Evolutionary conservation across 2,113 vertebrate genomes (phyloP).

Genomic region (Chaetodon auriga): DNA sequence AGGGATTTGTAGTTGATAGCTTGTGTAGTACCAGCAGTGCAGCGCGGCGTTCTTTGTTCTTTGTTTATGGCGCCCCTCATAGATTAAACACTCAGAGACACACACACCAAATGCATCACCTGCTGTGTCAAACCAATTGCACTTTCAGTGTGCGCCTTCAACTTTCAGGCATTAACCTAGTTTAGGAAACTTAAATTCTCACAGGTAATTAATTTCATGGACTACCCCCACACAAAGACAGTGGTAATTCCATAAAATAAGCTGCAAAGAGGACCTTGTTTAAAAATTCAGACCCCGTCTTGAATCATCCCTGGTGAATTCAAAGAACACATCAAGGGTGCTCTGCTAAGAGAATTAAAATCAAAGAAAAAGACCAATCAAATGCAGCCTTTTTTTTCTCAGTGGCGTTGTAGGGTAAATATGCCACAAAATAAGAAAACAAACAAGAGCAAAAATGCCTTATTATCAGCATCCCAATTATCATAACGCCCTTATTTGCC

Average conservation of each 20-base stretch:
- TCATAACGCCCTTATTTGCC: conserved; percentile 83
- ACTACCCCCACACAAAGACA: conserved; percentile 55
- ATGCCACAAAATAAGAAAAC: conserved; percentile 78
- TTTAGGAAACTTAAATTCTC: conserved; percentile 65
- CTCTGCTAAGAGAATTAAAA: conserved; percentile 72
- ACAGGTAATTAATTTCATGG: conserved; percentile 69
- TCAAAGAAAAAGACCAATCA: conserved; percentile 72
- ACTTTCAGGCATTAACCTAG: conserved; percentile 70
- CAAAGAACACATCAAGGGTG: conserved; percentile 68
- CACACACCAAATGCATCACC: conserved; percentile 32
- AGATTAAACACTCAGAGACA: conserved; percentile 16
- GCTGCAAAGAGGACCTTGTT: conserved; percentile 72
- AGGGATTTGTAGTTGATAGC: conserved; percentile 33
- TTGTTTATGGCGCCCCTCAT: conserved; percentile 25
- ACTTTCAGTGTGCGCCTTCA: conserved; percentile 31
- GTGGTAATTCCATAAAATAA: conserved; percentile 70
- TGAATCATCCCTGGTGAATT: conserved; percentile 78
- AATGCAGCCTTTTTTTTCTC: conserved; percentile 52
- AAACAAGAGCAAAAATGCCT: conserved; percentile 81
- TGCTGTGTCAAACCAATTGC: conserved; percentile 38
- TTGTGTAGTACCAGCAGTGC: conserved; percentile 8
- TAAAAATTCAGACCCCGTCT: conserved; percentile 77
- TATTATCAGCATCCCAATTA: conserved; percentile 82
- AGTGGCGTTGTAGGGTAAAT: conserved; percentile 71
- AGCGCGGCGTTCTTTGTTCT: conserved; percentile 4